Base-by-base conservation (phyloP, 1,140 invertebrate species). In the Solen grandis region DNA sequence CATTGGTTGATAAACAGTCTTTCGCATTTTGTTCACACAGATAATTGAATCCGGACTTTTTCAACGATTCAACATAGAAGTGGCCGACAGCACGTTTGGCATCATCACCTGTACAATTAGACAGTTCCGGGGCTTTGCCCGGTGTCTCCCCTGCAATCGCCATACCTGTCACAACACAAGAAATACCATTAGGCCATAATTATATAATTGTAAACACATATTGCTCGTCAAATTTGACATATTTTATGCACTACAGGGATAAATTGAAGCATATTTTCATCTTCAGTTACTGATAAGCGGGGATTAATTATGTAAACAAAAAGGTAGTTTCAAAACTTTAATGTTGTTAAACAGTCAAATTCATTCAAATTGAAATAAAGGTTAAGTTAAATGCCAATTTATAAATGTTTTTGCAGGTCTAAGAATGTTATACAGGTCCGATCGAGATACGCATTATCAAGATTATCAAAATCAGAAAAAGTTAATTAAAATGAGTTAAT, bases 61-160 rank as follows among this genome's bases (percentile, higher is more conserved):
- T 46, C 31, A 74, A 29, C n/a, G 22, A 55, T 16, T 60, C 14
- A 82, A 66, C 36, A 38, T 3, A 60, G 19, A 29, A n/a, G 1
- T 69, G 41, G 29, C 22, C 13, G 19, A 1, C 14, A 14, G 19
- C 8, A 36, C 35, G 52, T 36, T 27, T 19, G 31, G 2, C 0
- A 13, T 29, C 62, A 27, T 27, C 38, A 2, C 19, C 4, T 14
- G 35, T 2, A 0, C n/a, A 29, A n/a, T 27, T 27, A 65, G n/a
- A 33, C 13, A 27, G 5, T 35, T 13, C 22, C 62, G 41, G 5
- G 3, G n/a, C 0, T 3, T 19, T 36, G 62, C 10, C 25, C 16
- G 35, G 19, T 10, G 27, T 27, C 13, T 5, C 35, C 16, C 38
- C 41, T 31, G 14, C 33, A 31, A 50, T 52, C 27, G 19, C n/a